These are phyloP conservation scores for Otus sunia DNA, from an alignment of 2,113 vertebrate species.

Conservation along the genomic window DNA sequence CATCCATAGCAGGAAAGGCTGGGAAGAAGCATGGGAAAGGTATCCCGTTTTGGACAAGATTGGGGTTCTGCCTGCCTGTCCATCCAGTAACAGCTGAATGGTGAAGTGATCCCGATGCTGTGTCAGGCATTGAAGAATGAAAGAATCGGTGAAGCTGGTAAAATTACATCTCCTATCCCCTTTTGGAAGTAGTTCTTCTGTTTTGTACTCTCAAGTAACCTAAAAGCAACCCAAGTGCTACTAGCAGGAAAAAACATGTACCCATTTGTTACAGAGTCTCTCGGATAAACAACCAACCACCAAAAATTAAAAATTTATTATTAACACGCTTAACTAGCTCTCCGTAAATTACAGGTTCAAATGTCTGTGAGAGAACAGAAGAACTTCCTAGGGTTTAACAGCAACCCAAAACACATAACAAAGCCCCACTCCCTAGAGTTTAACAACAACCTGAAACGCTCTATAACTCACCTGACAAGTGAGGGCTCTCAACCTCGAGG, in stretches of 20 bases:
- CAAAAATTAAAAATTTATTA: too few species aligned
- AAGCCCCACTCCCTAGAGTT: too few species aligned
- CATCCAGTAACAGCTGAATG: not conserved
- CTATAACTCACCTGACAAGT: too few species aligned
- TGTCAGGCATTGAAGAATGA: not conserved
- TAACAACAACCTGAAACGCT: too few species aligned
- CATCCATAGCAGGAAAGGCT: not conserved
- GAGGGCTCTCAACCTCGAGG: too few species aligned
- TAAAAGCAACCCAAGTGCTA: not conserved
- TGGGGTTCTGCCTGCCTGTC: not conserved
- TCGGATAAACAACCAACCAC: too few species aligned
- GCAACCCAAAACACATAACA: too few species aligned
- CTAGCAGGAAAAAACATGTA: not conserved
- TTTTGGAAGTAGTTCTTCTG: not conserved
- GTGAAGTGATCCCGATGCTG: not conserved
- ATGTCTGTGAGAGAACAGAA: too few species aligned
- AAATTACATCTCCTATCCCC: not conserved
- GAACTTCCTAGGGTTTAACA: too few species aligned
- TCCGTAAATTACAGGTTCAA: too few species aligned
- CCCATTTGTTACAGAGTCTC: too few species aligned
- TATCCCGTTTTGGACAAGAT: accelerated
- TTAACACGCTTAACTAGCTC: too few species aligned
- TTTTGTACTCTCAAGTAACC: not conserved
- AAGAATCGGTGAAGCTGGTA: not conserved
- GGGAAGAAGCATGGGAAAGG: not conserved